Evolutionary conservation across 2,888 invertebrate genomes (phyloP).

Genomic region (Tetropium fuscum): DNA sequence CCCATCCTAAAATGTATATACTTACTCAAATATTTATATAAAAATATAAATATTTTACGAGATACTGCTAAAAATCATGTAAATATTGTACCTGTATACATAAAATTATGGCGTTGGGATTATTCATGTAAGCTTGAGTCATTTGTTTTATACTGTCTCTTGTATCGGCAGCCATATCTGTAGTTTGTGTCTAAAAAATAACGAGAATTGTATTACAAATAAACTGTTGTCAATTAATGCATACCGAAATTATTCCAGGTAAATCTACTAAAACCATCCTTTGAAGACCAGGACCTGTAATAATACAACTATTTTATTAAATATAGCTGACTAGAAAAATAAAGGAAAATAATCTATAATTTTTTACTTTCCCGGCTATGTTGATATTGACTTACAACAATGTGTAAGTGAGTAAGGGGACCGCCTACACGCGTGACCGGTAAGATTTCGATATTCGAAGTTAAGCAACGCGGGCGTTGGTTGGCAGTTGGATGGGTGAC

Average conservation of each 20-base stretch:
- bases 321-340: too few relatives aligned
- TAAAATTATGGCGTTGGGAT: slow-evolving; percentile 98
- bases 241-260: slow-evolving; percentile 96
- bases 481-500: too few relatives aligned
- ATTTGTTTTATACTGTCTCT: slow-evolving; percentile 93
- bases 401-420: too few relatives aligned
- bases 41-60: neutral
- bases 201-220: slow-evolving; percentile 11
- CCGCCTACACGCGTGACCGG: too few relatives aligned
- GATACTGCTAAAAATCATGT: slow-evolving; percentile 82
- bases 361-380: too few relatives aligned
- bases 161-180: slow-evolving; percentile 96
- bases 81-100: slow-evolving; percentile 89
- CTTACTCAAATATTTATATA: neutral
- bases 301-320: neutral
- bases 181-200: slow-evolving; percentile 88
- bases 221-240: slow-evolving; percentile 51
- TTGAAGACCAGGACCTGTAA: slow-evolving; percentile 87
- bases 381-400: too few relatives aligned
- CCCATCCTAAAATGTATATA: slow-evolving; percentile 74
- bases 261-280: slow-evolving; percentile 98
- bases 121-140: slow-evolving; percentile 97
- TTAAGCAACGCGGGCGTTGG: too few relatives aligned
- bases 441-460: too few relatives aligned
- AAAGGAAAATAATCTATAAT: too few relatives aligned